Conservation (phyloP, 1,140 invertebrate species). For the Mesaphorura yosii region DNA sequence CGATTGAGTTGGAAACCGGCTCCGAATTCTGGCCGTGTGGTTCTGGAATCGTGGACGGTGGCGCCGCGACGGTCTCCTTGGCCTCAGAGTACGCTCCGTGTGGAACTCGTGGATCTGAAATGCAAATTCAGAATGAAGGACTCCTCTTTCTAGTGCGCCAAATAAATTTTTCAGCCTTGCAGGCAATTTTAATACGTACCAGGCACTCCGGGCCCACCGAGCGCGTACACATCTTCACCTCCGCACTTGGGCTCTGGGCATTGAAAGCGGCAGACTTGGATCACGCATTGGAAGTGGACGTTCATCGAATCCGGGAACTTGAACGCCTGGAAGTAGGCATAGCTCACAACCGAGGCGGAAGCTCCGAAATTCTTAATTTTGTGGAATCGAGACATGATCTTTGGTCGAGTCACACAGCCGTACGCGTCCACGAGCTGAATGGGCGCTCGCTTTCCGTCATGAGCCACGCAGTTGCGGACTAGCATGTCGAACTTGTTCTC, state of each 20-base stretch:
- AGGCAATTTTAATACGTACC: constrained; percentile 8
- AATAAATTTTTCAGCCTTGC: constrained; percentile 2
- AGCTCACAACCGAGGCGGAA: constrained; percentile 82
- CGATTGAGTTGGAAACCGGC: constrained; percentile 27
- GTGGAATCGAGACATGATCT: constrained; percentile 85
- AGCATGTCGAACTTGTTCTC: constrained; percentile 93
- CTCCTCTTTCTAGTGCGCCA: too few relatives aligned
- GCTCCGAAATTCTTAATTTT: constrained; percentile 93
- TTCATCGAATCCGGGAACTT: constrained; percentile 96
- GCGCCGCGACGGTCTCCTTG: constrained; percentile 61
- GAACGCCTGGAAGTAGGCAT: constrained; percentile 91
- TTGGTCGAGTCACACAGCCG: constrained; percentile 80
- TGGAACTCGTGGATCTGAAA: constrained; percentile 66
- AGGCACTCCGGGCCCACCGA: constrained; percentile 38
- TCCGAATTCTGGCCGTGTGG: constrained; percentile 33
- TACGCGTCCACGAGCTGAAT: constrained; percentile 85
- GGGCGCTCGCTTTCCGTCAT: constrained; percentile 81
- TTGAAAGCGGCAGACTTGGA: constrained; percentile 85
- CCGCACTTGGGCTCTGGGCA: constrained; percentile 83
- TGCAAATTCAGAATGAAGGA: constrained; percentile 7
- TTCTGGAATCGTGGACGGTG: constrained; percentile 59
- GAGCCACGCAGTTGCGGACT: constrained; percentile 83
- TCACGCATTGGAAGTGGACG: constrained; percentile 92
- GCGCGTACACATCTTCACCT: constrained; percentile 54
- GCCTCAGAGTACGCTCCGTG: constrained; percentile 65